Evolutionary conservation across 2,797 vertebrate species (phyloP).

Genomic region (Clarias laeviceps): DNA sequence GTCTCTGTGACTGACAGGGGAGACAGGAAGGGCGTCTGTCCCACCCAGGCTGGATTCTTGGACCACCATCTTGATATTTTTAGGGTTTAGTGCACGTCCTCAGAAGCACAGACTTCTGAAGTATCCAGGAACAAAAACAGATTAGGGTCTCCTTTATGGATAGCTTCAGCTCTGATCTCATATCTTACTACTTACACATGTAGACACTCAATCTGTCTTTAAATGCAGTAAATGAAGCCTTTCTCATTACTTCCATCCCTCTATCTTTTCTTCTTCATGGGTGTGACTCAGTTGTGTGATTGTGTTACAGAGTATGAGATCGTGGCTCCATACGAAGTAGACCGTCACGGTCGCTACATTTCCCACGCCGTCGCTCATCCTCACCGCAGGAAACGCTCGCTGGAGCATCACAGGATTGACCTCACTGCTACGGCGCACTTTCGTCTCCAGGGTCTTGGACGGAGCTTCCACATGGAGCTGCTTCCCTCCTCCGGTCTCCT

Average conservation of each 20-base stretch:
- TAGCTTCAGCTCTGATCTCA: background rate
- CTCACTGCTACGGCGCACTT: conserved; percentile 70
- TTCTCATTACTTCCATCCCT: background rate
- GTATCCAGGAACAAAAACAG: background rate
- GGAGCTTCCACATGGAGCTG: conserved; percentile 85
- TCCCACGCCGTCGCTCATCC: conserved; percentile 79
- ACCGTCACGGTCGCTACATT: conserved; percentile 76
- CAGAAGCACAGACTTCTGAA: background rate
- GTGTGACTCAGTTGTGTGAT: background rate
- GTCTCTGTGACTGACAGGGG: conserved; percentile 9
- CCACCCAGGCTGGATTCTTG: background rate
- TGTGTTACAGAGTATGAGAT: conserved; percentile 82
- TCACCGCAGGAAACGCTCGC: conserved; percentile 70
- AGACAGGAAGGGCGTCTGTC: conserved; percentile 9
- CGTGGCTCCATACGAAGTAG: conserved; percentile 84
- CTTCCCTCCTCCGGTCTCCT: conserved; percentile 71
- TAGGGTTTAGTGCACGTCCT: background rate
- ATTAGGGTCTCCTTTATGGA: too few relatives aligned
- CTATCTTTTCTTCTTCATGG: background rate
- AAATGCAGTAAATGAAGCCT: background rate
- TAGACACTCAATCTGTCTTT: background rate
- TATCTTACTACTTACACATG: too few relatives aligned
- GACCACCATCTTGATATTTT: conserved; percentile 16
- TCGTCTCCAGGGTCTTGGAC: conserved; percentile 77
- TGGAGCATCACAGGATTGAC: conserved; percentile 33